Conservation (phyloP, 2,888 invertebrate genomes). For the Mesorhabditis sp. region DNA sequence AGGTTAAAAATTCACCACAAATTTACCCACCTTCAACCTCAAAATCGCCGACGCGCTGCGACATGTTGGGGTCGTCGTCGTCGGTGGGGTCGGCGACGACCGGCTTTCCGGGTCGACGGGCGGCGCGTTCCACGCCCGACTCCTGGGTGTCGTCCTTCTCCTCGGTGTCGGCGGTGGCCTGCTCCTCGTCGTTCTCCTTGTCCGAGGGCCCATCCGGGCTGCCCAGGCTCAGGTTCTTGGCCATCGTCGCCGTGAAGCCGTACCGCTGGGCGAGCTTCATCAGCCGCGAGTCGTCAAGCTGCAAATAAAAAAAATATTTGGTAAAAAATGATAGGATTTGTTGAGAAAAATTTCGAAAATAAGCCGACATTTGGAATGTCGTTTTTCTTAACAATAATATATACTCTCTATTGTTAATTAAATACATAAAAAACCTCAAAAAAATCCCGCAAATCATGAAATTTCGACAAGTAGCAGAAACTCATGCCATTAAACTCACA, state of each 20-base stretch:
- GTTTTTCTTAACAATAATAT: neutral
- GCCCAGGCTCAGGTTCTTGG: neutral
- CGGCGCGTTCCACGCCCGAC: neutral
- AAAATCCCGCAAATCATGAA: neutral
- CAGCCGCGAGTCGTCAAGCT: too few relatives aligned
- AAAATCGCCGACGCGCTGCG: neutral
- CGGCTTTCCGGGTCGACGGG: neutral
- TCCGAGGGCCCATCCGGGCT: neutral
- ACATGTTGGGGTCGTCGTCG: neutral
- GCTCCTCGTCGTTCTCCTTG: slow-evolving; percentile 2
- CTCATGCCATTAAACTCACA: neutral
- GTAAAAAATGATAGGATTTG: too few relatives aligned
- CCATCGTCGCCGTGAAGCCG: too few relatives aligned
- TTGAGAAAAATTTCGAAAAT: too few relatives aligned
- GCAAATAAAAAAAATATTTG: too few relatives aligned
- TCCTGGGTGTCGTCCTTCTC: neutral
- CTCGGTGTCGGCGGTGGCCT: neutral
- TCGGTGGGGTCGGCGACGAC: neutral
- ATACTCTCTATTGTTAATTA: neutral
- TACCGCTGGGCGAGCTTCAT: too few relatives aligned
- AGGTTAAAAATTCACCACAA: neutral
- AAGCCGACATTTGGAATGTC: neutral
- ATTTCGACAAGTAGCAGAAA: too few relatives aligned
- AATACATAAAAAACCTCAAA: neutral
- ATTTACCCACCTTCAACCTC: neutral